A percentile compares a stretch with the other conserved stretches of the same genome.
phyloP scores from a whole-genome alignment of 2,113 vertebrate species.

The Calidris pygmaea region DNA sequence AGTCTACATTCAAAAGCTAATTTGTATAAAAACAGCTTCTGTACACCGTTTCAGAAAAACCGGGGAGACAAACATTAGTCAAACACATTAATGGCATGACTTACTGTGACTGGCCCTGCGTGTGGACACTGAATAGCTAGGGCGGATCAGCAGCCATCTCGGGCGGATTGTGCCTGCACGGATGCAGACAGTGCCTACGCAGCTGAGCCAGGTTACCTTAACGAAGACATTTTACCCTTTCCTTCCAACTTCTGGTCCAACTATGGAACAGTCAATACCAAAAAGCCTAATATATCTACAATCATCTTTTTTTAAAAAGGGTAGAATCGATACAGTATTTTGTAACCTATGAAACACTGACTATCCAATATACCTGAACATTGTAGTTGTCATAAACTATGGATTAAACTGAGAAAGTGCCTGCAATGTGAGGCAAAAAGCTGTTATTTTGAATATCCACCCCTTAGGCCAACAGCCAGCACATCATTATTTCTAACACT shows the following conservation, averaged over 20 bases:
- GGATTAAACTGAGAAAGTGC: background rate
- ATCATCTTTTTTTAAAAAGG: background rate
- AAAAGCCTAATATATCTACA: background rate
- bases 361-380: background rate
- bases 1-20: constrained; percentile 35
- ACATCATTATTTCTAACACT: background rate
- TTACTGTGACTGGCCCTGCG: background rate
- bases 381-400: background rate
- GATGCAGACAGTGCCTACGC: background rate
- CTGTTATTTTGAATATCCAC: background rate
- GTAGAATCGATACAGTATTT: background rate
- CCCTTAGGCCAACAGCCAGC: background rate
- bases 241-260: background rate
- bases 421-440: constrained; percentile 46
- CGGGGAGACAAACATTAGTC: background rate
- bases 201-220: background rate
- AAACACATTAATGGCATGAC: background rate
- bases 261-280: background rate
- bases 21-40: background rate
- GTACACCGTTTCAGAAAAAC: background rate
- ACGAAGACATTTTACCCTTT: background rate
- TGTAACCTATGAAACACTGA: background rate
- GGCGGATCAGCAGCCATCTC: background rate
- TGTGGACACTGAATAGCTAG: background rate
- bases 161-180: background rate